phyloP scores from a whole-genome alignment of 2,888 invertebrate species.

The Troides oblongomaculatus region DNA sequence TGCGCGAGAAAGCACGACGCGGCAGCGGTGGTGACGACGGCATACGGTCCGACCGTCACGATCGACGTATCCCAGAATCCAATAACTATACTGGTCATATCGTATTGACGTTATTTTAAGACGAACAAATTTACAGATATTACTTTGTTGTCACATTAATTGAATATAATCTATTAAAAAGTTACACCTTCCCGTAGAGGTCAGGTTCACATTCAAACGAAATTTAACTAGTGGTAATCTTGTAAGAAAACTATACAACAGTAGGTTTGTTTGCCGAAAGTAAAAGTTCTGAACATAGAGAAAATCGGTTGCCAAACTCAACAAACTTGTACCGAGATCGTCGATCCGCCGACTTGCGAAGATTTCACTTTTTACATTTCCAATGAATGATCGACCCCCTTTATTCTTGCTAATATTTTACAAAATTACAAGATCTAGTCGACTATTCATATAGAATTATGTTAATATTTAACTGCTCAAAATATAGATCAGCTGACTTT shows the following conservation, averaged over 20 bases:
- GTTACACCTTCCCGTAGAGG: not conserved
- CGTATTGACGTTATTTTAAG: not conserved
- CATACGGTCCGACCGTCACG: conserved; percentile 32
- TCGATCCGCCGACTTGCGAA: conserved; percentile 60
- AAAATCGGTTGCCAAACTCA: conserved; percentile 68
- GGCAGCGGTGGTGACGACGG: conserved; percentile 37
- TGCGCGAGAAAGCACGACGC: conserved; percentile 76
- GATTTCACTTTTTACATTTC: conserved; percentile 72
- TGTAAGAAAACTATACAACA: conserved; percentile 7
- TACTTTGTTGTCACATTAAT: not conserved
- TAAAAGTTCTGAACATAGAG: conserved; percentile 69
- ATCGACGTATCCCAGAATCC: conserved; percentile 33
- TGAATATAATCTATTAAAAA: not conserved
- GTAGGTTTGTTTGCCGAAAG: conserved; percentile 45
- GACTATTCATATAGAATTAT: not conserved
- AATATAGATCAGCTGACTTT: conserved; percentile 52
- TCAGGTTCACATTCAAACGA: no score
- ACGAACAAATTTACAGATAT: not conserved
- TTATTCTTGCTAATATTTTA: conserved; percentile 19
- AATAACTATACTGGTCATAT: conserved; percentile 9
- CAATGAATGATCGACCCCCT: conserved; percentile 42
- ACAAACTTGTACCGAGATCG: conserved; percentile 70
- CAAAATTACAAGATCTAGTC: not conserved
- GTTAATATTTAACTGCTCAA: conserved; percentile 47
- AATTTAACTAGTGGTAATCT: not conserved